A percentile compares a stretch with the other conserved stretches of the same genome.
Evolutionary conservation across 2,113 vertebrate species (phyloP).

Genomic region (Neomonachus schauinslandi): DNA sequence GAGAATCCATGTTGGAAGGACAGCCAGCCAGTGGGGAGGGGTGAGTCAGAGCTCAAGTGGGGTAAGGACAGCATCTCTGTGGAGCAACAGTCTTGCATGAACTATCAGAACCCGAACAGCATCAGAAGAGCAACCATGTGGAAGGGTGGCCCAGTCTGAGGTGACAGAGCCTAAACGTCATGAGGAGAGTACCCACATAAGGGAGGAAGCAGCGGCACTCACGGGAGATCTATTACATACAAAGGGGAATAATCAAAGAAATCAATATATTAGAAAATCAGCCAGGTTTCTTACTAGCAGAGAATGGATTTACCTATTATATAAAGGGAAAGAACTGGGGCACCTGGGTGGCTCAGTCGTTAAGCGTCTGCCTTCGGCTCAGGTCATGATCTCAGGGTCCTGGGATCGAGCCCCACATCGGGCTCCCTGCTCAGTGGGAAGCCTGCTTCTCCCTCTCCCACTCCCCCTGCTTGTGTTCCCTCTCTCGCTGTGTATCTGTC

Average conservation of each 20-base stretch:
- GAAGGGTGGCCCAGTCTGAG: not conserved
- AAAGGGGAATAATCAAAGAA: not conserved
- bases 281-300: not conserved
- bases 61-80: not conserved
- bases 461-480: too few relatives aligned
- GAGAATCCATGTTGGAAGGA: not conserved
- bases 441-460: too few relatives aligned
- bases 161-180: not conserved
- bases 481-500: too few relatives aligned
- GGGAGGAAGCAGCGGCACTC: not conserved
- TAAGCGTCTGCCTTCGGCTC: too few relatives aligned
- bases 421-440: too few relatives aligned
- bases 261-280: not conserved
- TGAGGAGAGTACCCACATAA: not conserved
- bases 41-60: not conserved
- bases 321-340: not conserved
- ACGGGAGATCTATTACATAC: not conserved
- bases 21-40: not conserved
- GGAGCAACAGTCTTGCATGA: not conserved
- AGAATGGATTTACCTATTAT: not conserved
- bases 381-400: too few relatives aligned
- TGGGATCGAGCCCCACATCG: too few relatives aligned
- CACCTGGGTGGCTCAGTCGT: too few relatives aligned
- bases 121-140: not conserved
- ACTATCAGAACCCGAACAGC: not conserved